Evolutionary conservation across 2,888 invertebrate genomes (phyloP).

Genomic region (Celastrina argiolus): DNA sequence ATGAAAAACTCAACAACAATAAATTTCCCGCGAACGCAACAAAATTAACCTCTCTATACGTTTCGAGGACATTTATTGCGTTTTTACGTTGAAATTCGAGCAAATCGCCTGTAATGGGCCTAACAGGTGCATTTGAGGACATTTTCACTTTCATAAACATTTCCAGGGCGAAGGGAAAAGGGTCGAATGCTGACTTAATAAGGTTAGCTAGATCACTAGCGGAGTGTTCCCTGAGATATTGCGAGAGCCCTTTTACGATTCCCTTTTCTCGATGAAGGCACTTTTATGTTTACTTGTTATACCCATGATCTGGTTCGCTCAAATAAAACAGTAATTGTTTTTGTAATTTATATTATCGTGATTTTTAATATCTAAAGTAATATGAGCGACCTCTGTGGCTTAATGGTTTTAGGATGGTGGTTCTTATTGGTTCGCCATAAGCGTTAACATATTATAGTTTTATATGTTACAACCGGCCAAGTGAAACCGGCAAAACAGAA

Average conservation of each 20-base stretch:
- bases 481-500: too few species aligned
- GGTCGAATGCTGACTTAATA: constrained; percentile 62
- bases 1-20: neutral
- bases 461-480: too few species aligned
- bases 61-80: constrained; percentile 24
- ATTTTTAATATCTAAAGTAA: too few species aligned
- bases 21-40: neutral
- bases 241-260: constrained; percentile 53
- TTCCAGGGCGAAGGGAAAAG: constrained; percentile 46
- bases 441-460: too few species aligned
- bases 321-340: constrained; percentile 5
- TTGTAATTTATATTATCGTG: constrained; percentile 5
- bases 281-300: constrained; percentile 33
- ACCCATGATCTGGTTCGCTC: neutral
- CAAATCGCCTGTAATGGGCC: constrained; percentile 44
- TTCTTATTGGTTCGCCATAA: too few species aligned
- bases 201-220: constrained; percentile 56
- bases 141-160: constrained; percentile 62
- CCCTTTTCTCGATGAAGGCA: constrained; percentile 44
- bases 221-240: constrained; percentile 54
- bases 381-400: too few species aligned
- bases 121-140: constrained; percentile 63
- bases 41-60: constrained; percentile 12
- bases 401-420: too few species aligned
- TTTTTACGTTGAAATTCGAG: constrained; percentile 43